Conservation (phyloP, 1,140 invertebrate genomes). For the Polyergus mexicanus region DNA sequence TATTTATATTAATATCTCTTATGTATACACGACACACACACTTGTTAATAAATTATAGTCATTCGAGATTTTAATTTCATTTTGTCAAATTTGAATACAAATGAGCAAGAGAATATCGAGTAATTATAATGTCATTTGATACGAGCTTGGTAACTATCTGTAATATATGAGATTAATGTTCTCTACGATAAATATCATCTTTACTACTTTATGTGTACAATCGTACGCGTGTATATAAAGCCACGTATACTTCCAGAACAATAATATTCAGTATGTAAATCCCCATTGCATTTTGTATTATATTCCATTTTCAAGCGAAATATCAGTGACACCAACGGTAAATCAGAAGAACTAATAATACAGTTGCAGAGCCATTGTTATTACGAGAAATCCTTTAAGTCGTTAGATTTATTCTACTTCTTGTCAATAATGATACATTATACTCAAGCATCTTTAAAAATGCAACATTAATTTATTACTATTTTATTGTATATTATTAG, state of each 20-base stretch:
- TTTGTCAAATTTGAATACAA: background rate
- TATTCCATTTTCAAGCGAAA: constrained; percentile 61
- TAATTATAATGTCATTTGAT: background rate
- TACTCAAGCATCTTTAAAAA: constrained; percentile 55
- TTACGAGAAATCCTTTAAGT: constrained; percentile 69
- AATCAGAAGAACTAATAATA: constrained; percentile 73
- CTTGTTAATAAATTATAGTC: background rate
- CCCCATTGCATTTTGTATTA: constrained; percentile 70
- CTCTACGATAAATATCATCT: constrained; percentile 4
- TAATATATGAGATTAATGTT: constrained; percentile 28
- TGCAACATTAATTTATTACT: constrained; percentile 46
- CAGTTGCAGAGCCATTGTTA: constrained; percentile 50
- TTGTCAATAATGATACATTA: constrained; percentile 61
- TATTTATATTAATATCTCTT: background rate
- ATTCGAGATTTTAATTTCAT: constrained; percentile 18
- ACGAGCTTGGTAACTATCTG: background rate
- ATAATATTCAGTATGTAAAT: constrained; percentile 58
- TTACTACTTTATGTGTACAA: constrained; percentile 2
- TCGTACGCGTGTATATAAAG: constrained; percentile 14
- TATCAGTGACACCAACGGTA: constrained; percentile 67
- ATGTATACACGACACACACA: background rate
- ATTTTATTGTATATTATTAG: constrained; percentile 49
- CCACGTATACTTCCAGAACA: constrained; percentile 51
- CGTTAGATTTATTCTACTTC: constrained; percentile 67
- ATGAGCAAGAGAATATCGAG: background rate